phyloP scores from a whole-genome alignment of 2,888 invertebrate species.

The Oxycera nigricornis region DNA sequence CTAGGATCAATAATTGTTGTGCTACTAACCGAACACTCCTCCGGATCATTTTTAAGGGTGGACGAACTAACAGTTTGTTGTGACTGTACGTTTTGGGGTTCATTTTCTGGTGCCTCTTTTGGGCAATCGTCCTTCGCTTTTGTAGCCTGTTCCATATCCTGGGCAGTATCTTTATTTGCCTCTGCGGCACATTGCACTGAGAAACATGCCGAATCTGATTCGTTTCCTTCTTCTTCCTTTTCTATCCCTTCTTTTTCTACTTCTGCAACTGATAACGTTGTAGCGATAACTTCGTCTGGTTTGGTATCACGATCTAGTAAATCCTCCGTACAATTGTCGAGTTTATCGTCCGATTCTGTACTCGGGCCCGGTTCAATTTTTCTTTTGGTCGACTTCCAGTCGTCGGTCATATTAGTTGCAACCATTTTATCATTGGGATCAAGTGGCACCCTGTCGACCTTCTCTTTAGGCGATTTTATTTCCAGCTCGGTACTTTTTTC shows the following conservation, averaged over 20 bases:
- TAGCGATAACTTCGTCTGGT: background rate
- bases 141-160: background rate
- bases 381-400: slow-evolving; percentile 11
- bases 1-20: slow-evolving; percentile 4
- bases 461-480: background rate
- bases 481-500: background rate
- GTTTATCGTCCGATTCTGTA: too few relatives aligned
- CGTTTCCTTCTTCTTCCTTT: background rate
- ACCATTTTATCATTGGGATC: background rate
- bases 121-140: background rate
- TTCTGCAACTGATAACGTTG: background rate
- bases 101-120: background rate
- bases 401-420: background rate
- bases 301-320: background rate
- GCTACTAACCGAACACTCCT: slow-evolving; percentile 20
- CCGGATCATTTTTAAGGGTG: slow-evolving; percentile 19
- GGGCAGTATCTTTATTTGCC: background rate
- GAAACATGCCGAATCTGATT: slow-evolving; percentile 11
- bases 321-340: background rate
- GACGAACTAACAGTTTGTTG: background rate
- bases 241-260: background rate
- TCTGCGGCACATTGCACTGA: slow-evolving; percentile 3
- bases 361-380: background rate
- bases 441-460: background rate
- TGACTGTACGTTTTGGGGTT: background rate